phyloP scores from a whole-genome alignment of 2,888 invertebrate genomes.

The Apodemia mormo region DNA sequence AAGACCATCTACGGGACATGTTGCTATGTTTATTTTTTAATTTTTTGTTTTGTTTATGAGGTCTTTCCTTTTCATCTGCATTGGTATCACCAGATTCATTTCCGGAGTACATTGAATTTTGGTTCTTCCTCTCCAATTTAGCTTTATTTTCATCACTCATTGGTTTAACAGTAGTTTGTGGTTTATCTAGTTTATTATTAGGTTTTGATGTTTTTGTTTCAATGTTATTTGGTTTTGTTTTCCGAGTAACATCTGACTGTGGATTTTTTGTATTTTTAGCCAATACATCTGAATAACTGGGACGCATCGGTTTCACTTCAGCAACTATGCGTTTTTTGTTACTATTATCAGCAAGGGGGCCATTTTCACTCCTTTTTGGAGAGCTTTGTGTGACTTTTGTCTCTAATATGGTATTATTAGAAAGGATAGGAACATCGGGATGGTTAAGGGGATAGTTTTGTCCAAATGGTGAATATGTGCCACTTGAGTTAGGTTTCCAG shows the following conservation, averaged over 20 bases:
- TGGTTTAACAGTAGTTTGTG: constrained; percentile 49
- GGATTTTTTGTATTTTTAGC: constrained; percentile 84
- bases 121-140: constrained; percentile 65
- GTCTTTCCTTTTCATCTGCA: constrained; percentile 67
- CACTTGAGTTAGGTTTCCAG: constrained; percentile 86
- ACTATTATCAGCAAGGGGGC: constrained; percentile 77
- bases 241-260: constrained; percentile 69
- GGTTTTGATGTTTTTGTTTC: constrained; percentile 65
- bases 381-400: constrained; percentile 54
- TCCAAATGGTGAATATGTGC: constrained; percentile 89
- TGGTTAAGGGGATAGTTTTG: constrained; percentile 80
- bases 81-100: constrained; percentile 76
- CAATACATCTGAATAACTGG: constrained; percentile 91
- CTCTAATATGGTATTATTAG: constrained; percentile 54
- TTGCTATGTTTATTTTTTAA: constrained; percentile 71
- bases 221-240: constrained; percentile 61
- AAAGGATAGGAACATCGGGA: constrained; percentile 64
- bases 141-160: constrained; percentile 59
- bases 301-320: constrained; percentile 93
- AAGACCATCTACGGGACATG: constrained; percentile 82
- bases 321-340: constrained; percentile 88
- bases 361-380: constrained; percentile 70
- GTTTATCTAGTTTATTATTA: constrained; percentile 65
- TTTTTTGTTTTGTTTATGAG: constrained; percentile 62
- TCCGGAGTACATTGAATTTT: constrained; percentile 68